A percentile compares a stretch with the other conserved stretches of the same genome.
Conservation (phyloP, 2,797 vertebrate species). For the Hephaestus fuliginosus region DNA sequence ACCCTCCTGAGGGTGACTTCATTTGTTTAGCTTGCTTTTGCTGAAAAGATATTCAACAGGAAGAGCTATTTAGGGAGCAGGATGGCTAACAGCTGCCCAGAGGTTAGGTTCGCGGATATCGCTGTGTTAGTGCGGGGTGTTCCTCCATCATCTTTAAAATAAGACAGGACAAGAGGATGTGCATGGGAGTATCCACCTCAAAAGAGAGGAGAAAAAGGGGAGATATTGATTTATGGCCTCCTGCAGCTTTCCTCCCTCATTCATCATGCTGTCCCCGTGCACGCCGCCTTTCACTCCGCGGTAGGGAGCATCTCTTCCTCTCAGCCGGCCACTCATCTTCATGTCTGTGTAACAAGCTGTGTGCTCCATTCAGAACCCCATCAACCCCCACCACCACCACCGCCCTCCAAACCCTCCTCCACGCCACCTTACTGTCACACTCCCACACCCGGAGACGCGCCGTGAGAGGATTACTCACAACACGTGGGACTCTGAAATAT, state of each 20-base stretch:
- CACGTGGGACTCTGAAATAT: conserved; percentile 42
- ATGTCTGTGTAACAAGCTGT: conserved; percentile 74
- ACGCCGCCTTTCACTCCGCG: conserved; percentile 56
- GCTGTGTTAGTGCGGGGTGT: conserved; percentile 59
- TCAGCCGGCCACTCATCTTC: conserved; percentile 69
- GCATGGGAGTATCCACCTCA: conserved; percentile 70
- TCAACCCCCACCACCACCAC: conserved; percentile 14
- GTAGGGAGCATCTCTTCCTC: conserved; percentile 71
- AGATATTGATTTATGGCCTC: conserved; percentile 84
- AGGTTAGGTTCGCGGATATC: conserved; percentile 52
- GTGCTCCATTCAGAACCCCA: conserved; percentile 58
- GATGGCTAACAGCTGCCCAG: conserved; percentile 53
- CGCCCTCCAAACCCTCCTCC: background rate
- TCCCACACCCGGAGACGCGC: conserved; percentile 53
- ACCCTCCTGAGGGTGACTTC: conserved; percentile 63
- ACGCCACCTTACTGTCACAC: conserved; percentile 54
- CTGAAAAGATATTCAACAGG: conserved; percentile 55
- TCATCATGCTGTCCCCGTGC: conserved; percentile 81
- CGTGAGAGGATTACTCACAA: conserved; percentile 66
- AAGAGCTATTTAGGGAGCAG: conserved; percentile 50
- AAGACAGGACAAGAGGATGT: conserved; percentile 67
- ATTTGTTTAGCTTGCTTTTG: conserved; percentile 71
- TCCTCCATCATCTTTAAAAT: conserved; percentile 79
- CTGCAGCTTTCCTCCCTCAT: conserved; percentile 75
- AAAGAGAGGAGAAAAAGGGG: conserved; percentile 65